Percentiles rank a stretch among this genome's conserved stretches.
phyloP scores from a whole-genome alignment of 2,888 invertebrate species.

The Sarcophaga carnaria region DNA sequence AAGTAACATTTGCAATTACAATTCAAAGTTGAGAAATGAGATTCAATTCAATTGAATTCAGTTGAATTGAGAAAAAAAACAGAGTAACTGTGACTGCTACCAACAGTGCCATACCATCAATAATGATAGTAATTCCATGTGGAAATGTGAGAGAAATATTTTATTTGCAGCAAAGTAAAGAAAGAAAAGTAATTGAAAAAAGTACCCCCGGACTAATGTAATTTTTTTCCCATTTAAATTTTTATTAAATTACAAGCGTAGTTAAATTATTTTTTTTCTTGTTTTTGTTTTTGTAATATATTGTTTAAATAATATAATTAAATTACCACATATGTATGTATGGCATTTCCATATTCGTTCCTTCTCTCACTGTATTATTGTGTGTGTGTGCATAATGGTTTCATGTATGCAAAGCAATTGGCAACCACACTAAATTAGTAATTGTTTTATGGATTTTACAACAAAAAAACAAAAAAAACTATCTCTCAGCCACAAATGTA shows the following conservation, averaged over 20 bases:
- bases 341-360: background rate
- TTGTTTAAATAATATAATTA: background rate
- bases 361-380: background rate
- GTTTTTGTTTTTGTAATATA: background rate
- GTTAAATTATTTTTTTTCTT: background rate
- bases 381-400: background rate
- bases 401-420: background rate
- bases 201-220: background rate
- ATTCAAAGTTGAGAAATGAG: slow-evolving; percentile 44
- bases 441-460: slow-evolving; percentile 59
- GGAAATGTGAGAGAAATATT: background rate
- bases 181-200: slow-evolving; percentile 8
- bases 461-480: background rate
- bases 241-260: background rate
- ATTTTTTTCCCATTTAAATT: background rate
- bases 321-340: background rate
- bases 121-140: slow-evolving; percentile 29
- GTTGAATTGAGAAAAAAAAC: slow-evolving; percentile 37
- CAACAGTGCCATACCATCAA: background rate
- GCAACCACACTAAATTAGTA: slow-evolving; percentile 62
- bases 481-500: background rate
- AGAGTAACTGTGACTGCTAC: slow-evolving; percentile 9
- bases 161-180: background rate
- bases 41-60: slow-evolving; percentile 48
- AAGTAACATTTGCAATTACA: slow-evolving; percentile 62